Base-by-base conservation (phyloP, 2,797 vertebrate genomes). In the Dicrostonyx torquatus region DNA sequence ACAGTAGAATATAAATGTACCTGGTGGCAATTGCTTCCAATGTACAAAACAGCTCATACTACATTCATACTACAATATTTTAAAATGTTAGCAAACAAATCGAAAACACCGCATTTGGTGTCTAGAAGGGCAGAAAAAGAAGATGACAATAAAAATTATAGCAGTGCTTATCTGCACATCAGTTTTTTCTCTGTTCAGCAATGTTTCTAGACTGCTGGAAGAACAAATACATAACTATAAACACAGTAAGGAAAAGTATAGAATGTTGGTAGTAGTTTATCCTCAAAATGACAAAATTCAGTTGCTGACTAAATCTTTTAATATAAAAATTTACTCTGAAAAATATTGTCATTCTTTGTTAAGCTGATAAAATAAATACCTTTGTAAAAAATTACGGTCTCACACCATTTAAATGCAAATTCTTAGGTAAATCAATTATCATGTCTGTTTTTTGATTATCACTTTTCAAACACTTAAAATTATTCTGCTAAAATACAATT, bases 401-500 rank as follows among this genome's bases (percentile, higher is more conserved):
- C 11, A 72, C 29, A 2, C 73, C n/a, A 91, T 0, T 84, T 10
- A 93, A 94, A 55, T 78, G 70, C 31, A 92, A 87, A 70, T 87
- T 92, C 82, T 89, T 80, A 34, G n/a, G n/a, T 29, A 94, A 93
- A 93, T 90, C 9, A 37, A 70, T 75, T 17, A 58, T 20, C 20
- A 70, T 20, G 20, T 58, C 20, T 22, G 55, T 58, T 58, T 58
- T 58, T 90, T 5, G 34, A 75, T 78, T 17, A 58, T 24, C 17
- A 66, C 22, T 84, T 58, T 22, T 58, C 6, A 94, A 95, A 94
- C 78, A 55, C 15, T 94, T 87, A 79, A 31, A 92, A 68, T 45
- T 87, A 90, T 77, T 94, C 45, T 76, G 82, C 13, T 82, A 31
- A 93, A 94, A 92, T 78, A 77, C 66, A 93, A 83, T 94, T 90